Percentiles rank a stretch among this genome's conserved stretches.
Conservation (phyloP, 2,888 invertebrate genomes). For the Morpho achilles region DNA sequence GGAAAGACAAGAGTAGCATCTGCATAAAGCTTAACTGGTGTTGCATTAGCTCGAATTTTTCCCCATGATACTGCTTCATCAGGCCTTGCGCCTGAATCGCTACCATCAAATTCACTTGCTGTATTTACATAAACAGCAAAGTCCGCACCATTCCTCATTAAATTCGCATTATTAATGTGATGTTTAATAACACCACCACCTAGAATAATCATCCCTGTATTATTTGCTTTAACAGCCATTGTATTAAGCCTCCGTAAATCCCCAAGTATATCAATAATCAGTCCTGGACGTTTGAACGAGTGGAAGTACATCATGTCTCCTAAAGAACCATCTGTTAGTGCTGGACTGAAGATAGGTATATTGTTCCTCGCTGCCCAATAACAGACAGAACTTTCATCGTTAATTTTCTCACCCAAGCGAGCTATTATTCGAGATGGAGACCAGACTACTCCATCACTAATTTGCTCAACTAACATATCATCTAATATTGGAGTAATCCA, state of each 20-base stretch:
- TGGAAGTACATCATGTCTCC: slow-evolving; percentile 99
- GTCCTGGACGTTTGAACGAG: slow-evolving; percentile 94
- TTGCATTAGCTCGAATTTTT: slow-evolving; percentile 93
- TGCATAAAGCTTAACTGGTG: slow-evolving; percentile 95
- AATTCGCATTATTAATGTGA: slow-evolving; percentile 99
- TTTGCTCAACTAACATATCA: slow-evolving; percentile 93
- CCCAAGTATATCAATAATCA: slow-evolving; percentile 95
- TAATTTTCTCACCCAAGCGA: slow-evolving; percentile 93
- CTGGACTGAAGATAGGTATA: slow-evolving; percentile 98
- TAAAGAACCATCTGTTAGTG: slow-evolving; percentile 97
- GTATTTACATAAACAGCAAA: slow-evolving; percentile 97
- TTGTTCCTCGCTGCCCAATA: slow-evolving; percentile 98
- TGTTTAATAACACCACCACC: slow-evolving; percentile 99
- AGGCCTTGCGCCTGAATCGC: slow-evolving; percentile 97
- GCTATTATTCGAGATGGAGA: slow-evolving; percentile 84
- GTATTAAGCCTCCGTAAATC: slow-evolving; percentile 94
- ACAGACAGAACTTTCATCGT: slow-evolving; percentile 94
- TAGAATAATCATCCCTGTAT: slow-evolving; percentile 97
- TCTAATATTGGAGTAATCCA: slow-evolving; percentile 97
- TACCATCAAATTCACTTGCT: slow-evolving; percentile 97
- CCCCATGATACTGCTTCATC: slow-evolving; percentile 99
- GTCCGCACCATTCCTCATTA: slow-evolving; percentile 99
- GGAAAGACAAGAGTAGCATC: slow-evolving; percentile 98
- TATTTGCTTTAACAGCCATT: slow-evolving; percentile 94
- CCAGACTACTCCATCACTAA: slow-evolving; percentile 86